Evolutionary conservation across 2,797 vertebrate genomes (phyloP), one percentile per base, ranked within the genome.

Genomic region (Apogon talboti): DNA sequence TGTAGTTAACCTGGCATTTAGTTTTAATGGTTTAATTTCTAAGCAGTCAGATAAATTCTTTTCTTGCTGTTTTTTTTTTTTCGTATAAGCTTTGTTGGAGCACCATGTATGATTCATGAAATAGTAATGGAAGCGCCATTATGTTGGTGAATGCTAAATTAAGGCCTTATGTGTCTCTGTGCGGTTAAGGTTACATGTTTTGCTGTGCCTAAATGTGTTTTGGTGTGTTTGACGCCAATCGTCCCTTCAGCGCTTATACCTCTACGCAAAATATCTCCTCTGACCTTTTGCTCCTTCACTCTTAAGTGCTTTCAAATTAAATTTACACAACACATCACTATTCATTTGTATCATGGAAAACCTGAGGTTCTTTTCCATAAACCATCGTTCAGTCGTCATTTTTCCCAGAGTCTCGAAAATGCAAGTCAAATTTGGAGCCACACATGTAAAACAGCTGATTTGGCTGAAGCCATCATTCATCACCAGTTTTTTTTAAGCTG

Each of bases 371-470:
- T 60, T 89, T 85, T 82, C 74, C 78, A 84, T 85, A 80, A 84
- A 76, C 74, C 58, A 75, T 71, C 59, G n/a, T 49, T 73, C 61
- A 68, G 64, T 62, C 73, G 11, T 56, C 66, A 50, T 21, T 21
- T 65, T 52, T 8, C 66, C 59, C 58, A 51, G 47, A 37, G 66
- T 55, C 43, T 44, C 73, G 53, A 40, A 57, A 60, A 33, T 54
- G 50, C 28, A 44, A 84, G 66, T 82, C 78, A 81, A 84, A 84
- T 87, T 48, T 16, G 0, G 47, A 74, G 78, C 67, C 63, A 21
- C 77, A 61, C 58, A 88, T 91, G 83, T 85, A 85, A 90, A 91
- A 79, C 73, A 81, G 78, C 82, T 81, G 76, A 90, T 89, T 85
- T 88, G 82, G 71, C 75, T 87, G 78, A 54, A 53, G 15, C 56